Evolutionary conservation across 2,888 invertebrate genomes (phyloP).

Genomic region (Apamea epomidion): DNA sequence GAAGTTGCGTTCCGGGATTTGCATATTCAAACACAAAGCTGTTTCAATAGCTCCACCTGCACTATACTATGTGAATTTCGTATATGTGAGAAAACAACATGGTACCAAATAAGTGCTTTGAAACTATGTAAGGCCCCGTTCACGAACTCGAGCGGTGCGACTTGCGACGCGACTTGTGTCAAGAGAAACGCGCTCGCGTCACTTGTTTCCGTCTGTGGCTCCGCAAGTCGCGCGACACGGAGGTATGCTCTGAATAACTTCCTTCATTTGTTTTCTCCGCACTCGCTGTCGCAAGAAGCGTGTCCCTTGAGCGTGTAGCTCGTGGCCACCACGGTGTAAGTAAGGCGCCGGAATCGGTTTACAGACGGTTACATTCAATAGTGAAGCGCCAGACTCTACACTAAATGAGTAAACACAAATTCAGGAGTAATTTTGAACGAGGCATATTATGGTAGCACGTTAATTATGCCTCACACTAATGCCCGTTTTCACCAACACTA

Average conservation of each 20-base stretch:
- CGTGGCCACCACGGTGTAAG: not conserved
- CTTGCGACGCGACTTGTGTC: not conserved
- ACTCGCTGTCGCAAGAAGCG: not conserved
- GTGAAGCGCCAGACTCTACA: not conserved
- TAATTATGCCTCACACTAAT: not conserved
- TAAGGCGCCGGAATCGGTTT: not conserved
- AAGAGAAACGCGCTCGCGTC: not conserved
- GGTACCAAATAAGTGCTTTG: conserved; percentile 23
- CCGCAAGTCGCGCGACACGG: not conserved
- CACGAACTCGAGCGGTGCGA: not conserved
- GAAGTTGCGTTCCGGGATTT: conserved; percentile 43
- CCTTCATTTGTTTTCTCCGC: not conserved
- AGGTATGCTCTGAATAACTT: not conserved
- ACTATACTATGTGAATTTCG: conserved; percentile 28
- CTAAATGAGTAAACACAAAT: not conserved
- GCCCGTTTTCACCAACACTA: not conserved
- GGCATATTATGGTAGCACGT: not conserved
- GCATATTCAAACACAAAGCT: conserved; percentile 46
- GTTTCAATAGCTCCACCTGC: conserved; percentile 38
- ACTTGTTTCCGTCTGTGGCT: not conserved
- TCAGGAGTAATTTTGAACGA: not conserved
- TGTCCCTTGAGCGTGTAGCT: not conserved
- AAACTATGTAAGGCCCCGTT: not conserved
- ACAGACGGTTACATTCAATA: not conserved
- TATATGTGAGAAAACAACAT: conserved; percentile 25